Evolutionary conservation across 2,797 vertebrate genomes (phyloP).

Genomic region (Aphelocoma californica): DNA sequence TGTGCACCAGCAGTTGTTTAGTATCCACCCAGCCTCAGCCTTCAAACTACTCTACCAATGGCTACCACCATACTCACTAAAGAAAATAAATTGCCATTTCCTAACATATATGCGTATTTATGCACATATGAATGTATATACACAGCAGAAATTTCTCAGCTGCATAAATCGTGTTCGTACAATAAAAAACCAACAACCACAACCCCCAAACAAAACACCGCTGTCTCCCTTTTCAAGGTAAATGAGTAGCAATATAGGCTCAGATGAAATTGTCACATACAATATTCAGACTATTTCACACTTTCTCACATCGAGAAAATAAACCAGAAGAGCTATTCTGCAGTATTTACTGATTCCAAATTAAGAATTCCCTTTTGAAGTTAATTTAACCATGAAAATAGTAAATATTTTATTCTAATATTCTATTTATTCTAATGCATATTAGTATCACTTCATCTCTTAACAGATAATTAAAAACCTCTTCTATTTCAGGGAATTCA

Average conservation of each 20-base stretch:
- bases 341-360: background rate
- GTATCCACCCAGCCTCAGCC: fast-evolving
- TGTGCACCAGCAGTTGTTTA: background rate
- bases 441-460: background rate
- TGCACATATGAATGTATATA: background rate
- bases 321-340: background rate
- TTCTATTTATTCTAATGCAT: background rate
- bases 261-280: background rate
- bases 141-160: background rate
- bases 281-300: background rate
- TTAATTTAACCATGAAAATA: background rate
- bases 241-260: background rate
- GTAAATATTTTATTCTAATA: background rate
- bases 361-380: background rate
- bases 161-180: background rate
- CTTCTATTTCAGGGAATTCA: background rate
- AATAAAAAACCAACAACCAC: background rate
- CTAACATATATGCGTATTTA: background rate
- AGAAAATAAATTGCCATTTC: background rate
- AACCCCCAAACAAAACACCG: background rate
- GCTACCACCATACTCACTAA: background rate
- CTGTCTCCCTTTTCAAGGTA: background rate
- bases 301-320: background rate
- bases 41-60: background rate
- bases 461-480: background rate